These are phyloP conservation scores for Andrena bucephala DNA, from an alignment of 2,888 invertebrate species.

Conservation along the genomic window DNA sequence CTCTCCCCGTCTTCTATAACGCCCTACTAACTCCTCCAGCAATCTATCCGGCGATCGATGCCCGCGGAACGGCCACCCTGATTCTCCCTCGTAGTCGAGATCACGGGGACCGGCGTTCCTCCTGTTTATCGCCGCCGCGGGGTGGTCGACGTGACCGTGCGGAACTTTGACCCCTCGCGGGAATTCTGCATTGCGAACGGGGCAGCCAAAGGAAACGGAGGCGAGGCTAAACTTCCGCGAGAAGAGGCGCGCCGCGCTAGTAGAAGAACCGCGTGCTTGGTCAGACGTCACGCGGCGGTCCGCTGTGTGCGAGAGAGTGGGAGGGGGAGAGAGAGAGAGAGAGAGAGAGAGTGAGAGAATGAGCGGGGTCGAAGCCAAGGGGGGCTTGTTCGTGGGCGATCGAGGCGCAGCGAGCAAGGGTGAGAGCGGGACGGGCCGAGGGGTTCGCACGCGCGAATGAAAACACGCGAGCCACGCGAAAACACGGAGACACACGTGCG, in stretches of 20 bases:
- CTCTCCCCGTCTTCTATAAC: not conserved
- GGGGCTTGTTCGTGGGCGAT: not conserved
- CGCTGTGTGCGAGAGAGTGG: not conserved
- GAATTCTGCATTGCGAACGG: slow-evolving; percentile 18
- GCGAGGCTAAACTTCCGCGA: slow-evolving; percentile 8
- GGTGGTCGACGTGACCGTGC: not conserved
- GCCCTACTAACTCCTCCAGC: not conserved
- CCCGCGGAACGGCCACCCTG: not conserved
- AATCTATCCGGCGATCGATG: slow-evolving; percentile 5
- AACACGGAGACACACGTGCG: slow-evolving; percentile 71
- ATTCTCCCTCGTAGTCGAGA: not conserved
- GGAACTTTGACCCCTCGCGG: not conserved
- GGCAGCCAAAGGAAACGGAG: not conserved
- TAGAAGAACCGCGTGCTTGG: slow-evolving; percentile 70
- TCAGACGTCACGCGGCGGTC: slow-evolving; percentile 64
- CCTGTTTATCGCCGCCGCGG: not conserved
- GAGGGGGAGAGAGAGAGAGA: not conserved
- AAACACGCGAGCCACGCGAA: slow-evolving; percentile 55
- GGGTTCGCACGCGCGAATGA: slow-evolving; percentile 42
- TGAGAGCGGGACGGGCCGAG: slow-evolving; percentile 5
- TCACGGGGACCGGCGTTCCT: not conserved
- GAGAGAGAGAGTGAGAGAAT: not conserved
- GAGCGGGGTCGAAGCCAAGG: too few relatives aligned
- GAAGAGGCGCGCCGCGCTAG: slow-evolving; percentile 56
- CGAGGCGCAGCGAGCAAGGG: not conserved